Evolutionary conservation across 2,888 invertebrate species (phyloP), one percentile per base, ranked within the genome.

Genomic region (Tiphia femorata): DNA sequence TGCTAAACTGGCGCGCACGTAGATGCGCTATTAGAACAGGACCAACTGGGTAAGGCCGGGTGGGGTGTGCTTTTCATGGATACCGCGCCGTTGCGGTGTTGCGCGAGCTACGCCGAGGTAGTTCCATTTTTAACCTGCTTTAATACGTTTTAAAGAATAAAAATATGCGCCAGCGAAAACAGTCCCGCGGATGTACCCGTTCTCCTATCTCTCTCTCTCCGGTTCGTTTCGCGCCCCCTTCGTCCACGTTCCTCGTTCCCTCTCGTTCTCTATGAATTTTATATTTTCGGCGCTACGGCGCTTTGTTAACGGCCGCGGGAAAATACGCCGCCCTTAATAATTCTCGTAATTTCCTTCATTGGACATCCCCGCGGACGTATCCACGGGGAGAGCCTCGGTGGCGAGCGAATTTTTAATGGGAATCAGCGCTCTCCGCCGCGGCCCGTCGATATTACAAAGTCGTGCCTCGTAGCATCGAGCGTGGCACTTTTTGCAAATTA

Each of bases 1-100:
- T 35, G 43, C 55, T 62, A 56, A 62, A 64, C 47, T 55, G 40
- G 44, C 21, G n/a, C n/a, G 27, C 27, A 38, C 54, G 33, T 44
- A 55, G 46, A 41, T 57, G 53, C 44, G 40, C 49, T 53, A 43
- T 47, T 23, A 53, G 53, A 59, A 16, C 10, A 20, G 37, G n/a
- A 29, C 10, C n/a, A n/a, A n/a, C n/a, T n/a, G n/a, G n/a, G n/a
- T n/a, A n/a, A n/a, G 50, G 21, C 52, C 37, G 20, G 49, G 60
- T 37, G 44, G 33, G 17, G 40, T n/a, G n/a, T n/a, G n/a, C n/a
- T 1, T 49, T 57, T 42, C 33, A 25, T 40, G 16, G 16, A 25
- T 19, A n/a, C n/a, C n/a, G n/a, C n/a, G n/a, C n/a, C n/a, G 21
- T 40, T 44, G 53, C 35, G 56, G 33, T 44, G 44, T 53, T 25